Evolutionary conservation across 1,140 invertebrate genomes (phyloP), one percentile per base, ranked within the genome.

Genomic region (Pteromalus puparum): DNA sequence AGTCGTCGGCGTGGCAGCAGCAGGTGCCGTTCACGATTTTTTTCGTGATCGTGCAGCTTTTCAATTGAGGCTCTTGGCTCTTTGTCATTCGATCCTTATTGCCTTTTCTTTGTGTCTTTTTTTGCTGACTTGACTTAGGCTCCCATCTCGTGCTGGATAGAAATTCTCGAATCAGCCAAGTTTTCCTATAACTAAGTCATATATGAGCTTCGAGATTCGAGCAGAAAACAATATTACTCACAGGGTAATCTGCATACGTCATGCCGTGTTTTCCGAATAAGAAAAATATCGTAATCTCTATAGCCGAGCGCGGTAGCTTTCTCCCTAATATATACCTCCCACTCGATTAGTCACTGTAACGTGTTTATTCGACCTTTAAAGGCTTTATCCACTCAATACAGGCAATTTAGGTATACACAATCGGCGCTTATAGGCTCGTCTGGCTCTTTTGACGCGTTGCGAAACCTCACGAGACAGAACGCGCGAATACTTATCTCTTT

Each of bases 331-430:
- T n/a, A n/a, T 61, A 1, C 53, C 21, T 42, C 28, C 65, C 28
- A n/a, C 10, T n/a, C 6, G 26, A 28, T 74, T 38, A 81, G 70
- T 74, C 72, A 65, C n/a, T 18, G 30, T 26, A 67, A 9, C 34
- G 24, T 76, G 53, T 83, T 72, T 70, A 53, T 21, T 68, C 67
- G 34, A 26, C 48, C 68, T 79, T 79, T 73, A 61, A 78, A 79
- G 18, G 68, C 30, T 72, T 79, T 9, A 74, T 72, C 67, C 53
- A n/a, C 28, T 84, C 28, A 28, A 78, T 42, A n/a, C n/a, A 2
- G 68, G 9, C 68, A 53, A 83, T 73, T 68, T 83, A 38, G 65
- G n/a, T 74, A 74, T 74, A 80, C 26, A 77, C 48, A 61, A 78
- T 79, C n/a, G n/a, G 24, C 48, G 53, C 53, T 77, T 1, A 18